phyloP scores from a whole-genome alignment of 2,888 invertebrate genomes.

The Microctonus hyperodae region DNA sequence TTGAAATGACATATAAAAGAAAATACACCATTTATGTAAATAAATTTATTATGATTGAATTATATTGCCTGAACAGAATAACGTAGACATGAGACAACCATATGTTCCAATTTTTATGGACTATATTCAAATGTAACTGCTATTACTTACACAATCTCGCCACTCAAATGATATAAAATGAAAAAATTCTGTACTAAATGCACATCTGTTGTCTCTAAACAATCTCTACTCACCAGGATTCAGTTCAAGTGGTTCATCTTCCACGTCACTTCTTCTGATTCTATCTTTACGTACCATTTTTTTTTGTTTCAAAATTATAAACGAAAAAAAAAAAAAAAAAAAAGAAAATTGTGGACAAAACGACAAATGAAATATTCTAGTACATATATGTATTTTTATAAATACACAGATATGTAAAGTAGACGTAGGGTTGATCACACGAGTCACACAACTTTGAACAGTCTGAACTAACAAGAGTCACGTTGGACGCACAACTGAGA shows the following conservation, averaged over 20 bases:
- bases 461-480: background rate
- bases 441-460: too few relatives aligned
- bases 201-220: background rate
- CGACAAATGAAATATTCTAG: too few relatives aligned
- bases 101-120: background rate
- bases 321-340: background rate
- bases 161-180: too few relatives aligned
- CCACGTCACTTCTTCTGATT: slow-evolving; percentile 48
- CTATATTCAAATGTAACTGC: background rate
- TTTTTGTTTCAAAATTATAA: background rate
- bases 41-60: too few relatives aligned
- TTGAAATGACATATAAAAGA: too few relatives aligned
- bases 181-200: too few relatives aligned
- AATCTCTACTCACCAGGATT: slow-evolving; percentile 65
- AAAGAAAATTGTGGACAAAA: background rate
- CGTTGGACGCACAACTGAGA: background rate
- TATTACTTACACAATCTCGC: background rate
- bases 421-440: too few relatives aligned
- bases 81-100: background rate
- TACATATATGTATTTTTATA: background rate
- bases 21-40: too few relatives aligned
- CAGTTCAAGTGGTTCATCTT: slow-evolving; percentile 63
- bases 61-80: background rate
- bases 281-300: slow-evolving; percentile 64
- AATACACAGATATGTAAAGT: background rate